phyloP scores from a whole-genome alignment of 2,113 vertebrate genomes.

The Macaca mulatta region DNA sequence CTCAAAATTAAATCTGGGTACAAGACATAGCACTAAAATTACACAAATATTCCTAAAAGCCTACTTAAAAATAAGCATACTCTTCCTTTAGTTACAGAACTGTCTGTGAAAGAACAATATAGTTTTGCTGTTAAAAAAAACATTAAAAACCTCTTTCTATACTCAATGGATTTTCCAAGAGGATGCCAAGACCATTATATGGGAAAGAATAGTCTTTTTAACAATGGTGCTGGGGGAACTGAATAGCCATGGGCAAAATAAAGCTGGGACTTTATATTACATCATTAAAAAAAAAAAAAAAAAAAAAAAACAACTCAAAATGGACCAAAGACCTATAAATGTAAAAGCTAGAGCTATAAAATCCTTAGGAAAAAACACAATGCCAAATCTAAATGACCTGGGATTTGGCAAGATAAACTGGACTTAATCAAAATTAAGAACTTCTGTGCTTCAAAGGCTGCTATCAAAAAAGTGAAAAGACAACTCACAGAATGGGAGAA shows the following conservation, averaged over 20 bases:
- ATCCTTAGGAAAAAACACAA: not conserved
- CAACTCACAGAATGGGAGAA: conserved; percentile 1
- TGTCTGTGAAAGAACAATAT: conserved; percentile 40
- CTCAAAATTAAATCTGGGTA: not conserved
- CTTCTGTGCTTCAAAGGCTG: not conserved
- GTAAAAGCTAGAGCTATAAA: not conserved
- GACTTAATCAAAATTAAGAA: conserved; percentile 22
- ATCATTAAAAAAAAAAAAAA: not conserved
- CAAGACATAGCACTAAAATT: not conserved
- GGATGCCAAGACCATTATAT: not conserved
- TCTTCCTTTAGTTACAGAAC: not conserved
- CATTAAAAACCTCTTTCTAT: not conserved
- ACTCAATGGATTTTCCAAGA: conserved; percentile 9
- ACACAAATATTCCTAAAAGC: not conserved
- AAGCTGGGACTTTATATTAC: not conserved
- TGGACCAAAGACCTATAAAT: not conserved
- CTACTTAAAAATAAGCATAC: conserved; percentile 27
- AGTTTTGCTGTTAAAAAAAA: not conserved
- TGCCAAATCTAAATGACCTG: conserved; percentile 6
- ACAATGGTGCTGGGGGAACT: not conserved
- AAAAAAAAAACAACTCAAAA: not conserved
- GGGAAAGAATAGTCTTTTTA: not conserved
- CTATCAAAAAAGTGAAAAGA: not conserved
- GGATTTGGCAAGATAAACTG: not conserved
- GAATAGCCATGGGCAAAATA: not conserved